A percentile compares a stretch with the other conserved stretches of the same genome.
Conservation (phyloP, 2,113 vertebrate species). For the Calidris pugnax region DNA sequence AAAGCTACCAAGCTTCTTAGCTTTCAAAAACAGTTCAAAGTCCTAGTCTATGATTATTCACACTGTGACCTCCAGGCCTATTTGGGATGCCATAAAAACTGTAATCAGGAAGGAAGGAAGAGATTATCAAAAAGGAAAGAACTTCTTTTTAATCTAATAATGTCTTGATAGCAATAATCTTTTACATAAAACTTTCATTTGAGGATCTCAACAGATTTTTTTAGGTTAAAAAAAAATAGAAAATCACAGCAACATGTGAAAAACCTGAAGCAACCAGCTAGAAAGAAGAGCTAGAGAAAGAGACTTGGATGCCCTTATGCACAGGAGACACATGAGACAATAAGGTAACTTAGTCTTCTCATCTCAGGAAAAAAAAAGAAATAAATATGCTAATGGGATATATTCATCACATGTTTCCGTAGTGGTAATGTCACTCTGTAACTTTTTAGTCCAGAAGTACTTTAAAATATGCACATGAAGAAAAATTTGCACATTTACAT, state of each 20-base stretch:
- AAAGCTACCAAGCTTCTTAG: neutral
- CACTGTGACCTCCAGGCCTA: constrained; percentile 15
- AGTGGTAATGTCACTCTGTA: neutral
- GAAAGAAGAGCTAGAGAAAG: neutral
- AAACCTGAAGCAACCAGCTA: neutral
- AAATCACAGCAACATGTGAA: neutral
- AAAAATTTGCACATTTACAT: neutral
- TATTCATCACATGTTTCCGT: neutral
- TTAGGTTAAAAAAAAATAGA: neutral
- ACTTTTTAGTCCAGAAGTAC: neutral
- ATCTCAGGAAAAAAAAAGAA: neutral
- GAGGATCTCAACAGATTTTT: neutral
- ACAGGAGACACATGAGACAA: neutral
- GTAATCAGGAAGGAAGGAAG: constrained; percentile 47
- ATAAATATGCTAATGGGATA: neutral
- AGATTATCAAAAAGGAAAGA: neutral
- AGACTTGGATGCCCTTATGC: neutral
- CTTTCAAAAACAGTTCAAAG: constrained; percentile 55
- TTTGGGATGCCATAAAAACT: constrained; percentile 1
- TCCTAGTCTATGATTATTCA: neutral
- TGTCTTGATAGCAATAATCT: neutral
- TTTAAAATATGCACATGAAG: neutral
- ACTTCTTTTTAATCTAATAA: neutral
- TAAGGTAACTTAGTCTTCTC: neutral
- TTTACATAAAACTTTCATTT: neutral